Conservation (phyloP, 1,140 invertebrate genomes). For the Drosophila sturtevanti region DNA sequence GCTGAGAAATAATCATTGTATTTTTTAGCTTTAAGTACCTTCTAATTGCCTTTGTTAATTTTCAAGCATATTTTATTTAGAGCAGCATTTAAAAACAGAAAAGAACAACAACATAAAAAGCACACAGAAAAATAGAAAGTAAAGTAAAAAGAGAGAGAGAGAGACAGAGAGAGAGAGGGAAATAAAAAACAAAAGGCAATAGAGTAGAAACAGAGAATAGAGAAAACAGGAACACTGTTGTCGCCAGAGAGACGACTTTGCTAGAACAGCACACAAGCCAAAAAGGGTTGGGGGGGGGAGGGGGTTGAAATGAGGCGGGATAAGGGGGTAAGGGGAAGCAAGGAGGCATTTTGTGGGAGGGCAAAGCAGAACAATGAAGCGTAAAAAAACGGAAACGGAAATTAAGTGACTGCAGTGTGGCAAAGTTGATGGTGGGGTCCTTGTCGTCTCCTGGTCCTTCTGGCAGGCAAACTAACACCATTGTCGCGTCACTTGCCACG, state of each 20-base stretch:
- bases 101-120: slow-evolving; percentile 4
- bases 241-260: neutral
- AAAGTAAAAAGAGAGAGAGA: neutral
- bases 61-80: slow-evolving; percentile 52
- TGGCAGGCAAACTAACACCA: slow-evolving; percentile 28
- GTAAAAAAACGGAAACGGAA: slow-evolving; percentile 68
- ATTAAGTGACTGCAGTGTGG: slow-evolving; percentile 65
- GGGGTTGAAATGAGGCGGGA: too few relatives aligned
- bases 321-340: too few relatives aligned
- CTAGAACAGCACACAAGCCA: slow-evolving; percentile 11
- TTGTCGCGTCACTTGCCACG: slow-evolving; percentile 66
- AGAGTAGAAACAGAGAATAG: neutral
- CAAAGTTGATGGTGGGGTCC: slow-evolving; percentile 12
- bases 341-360: too few relatives aligned
- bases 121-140: neutral
- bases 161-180: slow-evolving; percentile 11
- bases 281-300: neutral
- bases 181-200: slow-evolving; percentile 30
- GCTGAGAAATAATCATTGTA: slow-evolving; percentile 44
- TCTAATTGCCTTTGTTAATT: slow-evolving; percentile 75
- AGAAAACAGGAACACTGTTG: neutral
- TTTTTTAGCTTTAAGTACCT: slow-evolving; percentile 51
- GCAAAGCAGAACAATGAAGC: slow-evolving; percentile 61
- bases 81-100: slow-evolving; percentile 36
- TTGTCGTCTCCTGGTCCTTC: neutral